These are phyloP conservation scores for Drosophila conformis DNA, from an alignment of 2,888 invertebrate species.

Conservation along the genomic window DNA sequence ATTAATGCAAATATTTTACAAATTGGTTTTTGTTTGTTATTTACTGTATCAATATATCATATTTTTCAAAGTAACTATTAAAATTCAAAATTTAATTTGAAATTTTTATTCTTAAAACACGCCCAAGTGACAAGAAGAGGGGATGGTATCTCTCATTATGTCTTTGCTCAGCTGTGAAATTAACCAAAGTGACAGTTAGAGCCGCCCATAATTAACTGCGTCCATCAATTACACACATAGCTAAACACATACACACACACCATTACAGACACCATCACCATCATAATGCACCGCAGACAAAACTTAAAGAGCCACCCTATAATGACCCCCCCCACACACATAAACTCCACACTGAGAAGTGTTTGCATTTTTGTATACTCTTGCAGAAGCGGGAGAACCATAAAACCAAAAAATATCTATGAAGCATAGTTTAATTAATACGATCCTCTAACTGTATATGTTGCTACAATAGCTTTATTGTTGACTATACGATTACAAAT, in stretches of 20 bases:
- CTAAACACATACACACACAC: slow-evolving; percentile 11
- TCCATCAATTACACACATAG: slow-evolving; percentile 58
- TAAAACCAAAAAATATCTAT: background rate
- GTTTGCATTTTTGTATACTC: slow-evolving; percentile 11
- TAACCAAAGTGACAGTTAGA: slow-evolving; percentile 55
- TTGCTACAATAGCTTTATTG: background rate
- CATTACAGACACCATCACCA: slow-evolving; percentile 13
- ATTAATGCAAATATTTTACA: background rate
- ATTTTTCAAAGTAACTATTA: background rate
- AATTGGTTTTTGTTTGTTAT: background rate
- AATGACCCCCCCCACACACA: background rate
- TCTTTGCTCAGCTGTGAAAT: slow-evolving; percentile 40
- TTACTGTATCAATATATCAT: background rate
- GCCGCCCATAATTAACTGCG: slow-evolving; percentile 63
- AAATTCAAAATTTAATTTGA: background rate
- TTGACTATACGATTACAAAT: background rate
- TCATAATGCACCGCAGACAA: slow-evolving; percentile 20
- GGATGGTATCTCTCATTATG: background rate
- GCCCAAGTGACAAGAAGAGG: background rate
- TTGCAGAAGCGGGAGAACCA: background rate
- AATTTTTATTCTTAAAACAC: background rate
- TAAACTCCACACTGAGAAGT: slow-evolving; percentile 2
- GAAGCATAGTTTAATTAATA: background rate
- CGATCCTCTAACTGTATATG: background rate
- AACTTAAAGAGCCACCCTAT: slow-evolving; percentile 41